Evolutionary conservation across 2,797 vertebrate genomes (phyloP), one percentile per base, ranked within the genome.

Genomic region (Echiichthys vipera): DNA sequence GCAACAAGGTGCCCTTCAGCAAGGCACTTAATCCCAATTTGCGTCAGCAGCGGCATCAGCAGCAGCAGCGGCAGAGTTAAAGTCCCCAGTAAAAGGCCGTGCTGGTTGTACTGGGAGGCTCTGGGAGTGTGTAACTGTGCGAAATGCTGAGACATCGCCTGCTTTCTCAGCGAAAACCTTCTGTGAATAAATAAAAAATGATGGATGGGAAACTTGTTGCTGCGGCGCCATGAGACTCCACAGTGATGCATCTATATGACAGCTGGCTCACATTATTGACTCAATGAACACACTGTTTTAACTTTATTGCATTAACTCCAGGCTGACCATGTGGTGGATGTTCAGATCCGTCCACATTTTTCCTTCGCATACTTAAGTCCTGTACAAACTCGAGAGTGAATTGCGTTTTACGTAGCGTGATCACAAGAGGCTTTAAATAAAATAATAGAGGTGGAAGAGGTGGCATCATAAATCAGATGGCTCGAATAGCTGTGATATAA

Each of bases 131-230:
- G 68, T 70, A 51, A 42, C 8, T 29, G 59, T 36, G 11, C 34
- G 10, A 75, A 65, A 45, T 43, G 75, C 58, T 78, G 70, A 73
- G 61, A 61, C 43, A 47, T 20, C 43, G 59, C 49, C 42, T 54
- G 77, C 77, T 55, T 25, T 8, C 77, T 83, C 81, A 77, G 84
- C 86, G 69, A 43, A 83, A 66, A 8, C 29, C 25, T 25, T 14
- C 50, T 11, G 54, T 49, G 78, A 62, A 55, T 58, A 70, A 32
- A 71, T 71, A 12, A 68, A 56, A 27, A 50, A 75, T 79, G 81
- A 90, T 67, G 76, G 81, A 88, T 81, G 75, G 50, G 58, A 34
- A 2, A 78, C 78, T 66, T 78, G 77, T 77, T 71, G 75, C 67
- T 63, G 81, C 67, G 4, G 57, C 32, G 24, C 25, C 10, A 34